A percentile compares a stretch with the other conserved stretches of the same genome.
Evolutionary conservation across 2,888 invertebrate genomes (phyloP).

Genomic region (Oscheius onirici): DNA sequence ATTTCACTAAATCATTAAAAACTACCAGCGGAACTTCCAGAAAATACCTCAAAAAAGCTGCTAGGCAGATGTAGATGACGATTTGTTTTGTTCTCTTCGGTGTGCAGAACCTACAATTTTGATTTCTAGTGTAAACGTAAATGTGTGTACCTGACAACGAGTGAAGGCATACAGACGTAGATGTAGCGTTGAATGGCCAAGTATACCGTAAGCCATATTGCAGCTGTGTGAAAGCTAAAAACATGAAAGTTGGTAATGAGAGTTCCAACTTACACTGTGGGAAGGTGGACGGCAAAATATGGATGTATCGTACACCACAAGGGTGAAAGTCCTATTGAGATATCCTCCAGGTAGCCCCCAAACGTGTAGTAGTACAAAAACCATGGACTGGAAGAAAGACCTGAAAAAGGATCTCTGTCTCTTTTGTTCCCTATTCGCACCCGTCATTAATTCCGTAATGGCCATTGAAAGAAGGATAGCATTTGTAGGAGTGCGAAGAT

Average conservation of each 20-base stretch:
- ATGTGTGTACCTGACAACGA: conserved; percentile 79
- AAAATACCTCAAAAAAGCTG: conserved; percentile 29
- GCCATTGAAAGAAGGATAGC: conserved; percentile 54
- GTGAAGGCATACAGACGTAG: conserved; percentile 89
- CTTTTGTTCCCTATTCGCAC: conserved; percentile 19
- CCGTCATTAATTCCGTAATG: conserved; percentile 48
- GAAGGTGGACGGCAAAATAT: conserved; percentile 77
- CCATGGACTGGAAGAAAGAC: conserved; percentile 49
- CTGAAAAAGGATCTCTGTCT: conserved; percentile 23
- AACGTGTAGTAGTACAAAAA: conserved; percentile 54
- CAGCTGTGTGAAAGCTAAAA: conserved; percentile 83
- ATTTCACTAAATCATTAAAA: conserved; percentile 28
- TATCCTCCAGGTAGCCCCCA: conserved; percentile 32
- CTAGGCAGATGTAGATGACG: conserved; percentile 26
- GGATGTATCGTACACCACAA: conserved; percentile 71
- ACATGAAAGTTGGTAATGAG: not conserved
- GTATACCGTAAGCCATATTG: conserved; percentile 89
- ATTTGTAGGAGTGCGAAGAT: conserved; percentile 56
- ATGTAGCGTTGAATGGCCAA: conserved; percentile 88
- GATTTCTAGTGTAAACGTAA: not conserved
- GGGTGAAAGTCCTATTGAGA: conserved; percentile 27
- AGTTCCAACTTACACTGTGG: conserved; percentile 77
- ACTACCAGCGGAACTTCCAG: not conserved
- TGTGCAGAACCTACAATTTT: conserved; percentile 29
- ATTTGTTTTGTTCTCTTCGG: conserved; percentile 30